Evolutionary conservation across 2,888 invertebrate species (phyloP).

Genomic region (Chrysina gloriosa): DNA sequence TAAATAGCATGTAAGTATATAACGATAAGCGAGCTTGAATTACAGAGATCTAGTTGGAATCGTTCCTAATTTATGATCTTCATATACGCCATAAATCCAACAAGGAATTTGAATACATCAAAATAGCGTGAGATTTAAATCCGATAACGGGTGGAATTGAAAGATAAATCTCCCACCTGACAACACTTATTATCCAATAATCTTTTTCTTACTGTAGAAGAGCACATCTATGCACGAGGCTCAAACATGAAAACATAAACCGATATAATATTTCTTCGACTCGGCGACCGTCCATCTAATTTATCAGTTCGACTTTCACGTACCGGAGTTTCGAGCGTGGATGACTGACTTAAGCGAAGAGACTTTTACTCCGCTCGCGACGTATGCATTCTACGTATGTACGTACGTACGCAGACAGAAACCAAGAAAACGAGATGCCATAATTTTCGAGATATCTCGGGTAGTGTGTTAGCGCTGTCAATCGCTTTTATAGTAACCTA

Average conservation of each 20-base stretch:
- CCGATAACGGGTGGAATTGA: neutral
- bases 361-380: neutral
- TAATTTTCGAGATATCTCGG: constrained; percentile 45
- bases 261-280: constrained; percentile 28
- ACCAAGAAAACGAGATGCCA: constrained; percentile 28
- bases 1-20: too few relatives aligned
- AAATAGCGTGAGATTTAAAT: constrained; percentile 12
- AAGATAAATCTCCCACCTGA: constrained; percentile 6
- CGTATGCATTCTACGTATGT: neutral
- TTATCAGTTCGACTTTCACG: constrained; percentile 22
- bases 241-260: constrained; percentile 7
- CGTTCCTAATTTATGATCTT: neutral
- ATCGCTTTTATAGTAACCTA: constrained; percentile 57
- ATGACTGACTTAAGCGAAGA: constrained; percentile 25
- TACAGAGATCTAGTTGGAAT: too few relatives aligned
- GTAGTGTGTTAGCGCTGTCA: constrained; percentile 50
- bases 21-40: too few relatives aligned
- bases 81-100: neutral
- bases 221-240: neutral
- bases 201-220: neutral
- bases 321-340: neutral
- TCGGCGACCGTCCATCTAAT: constrained; percentile 14
- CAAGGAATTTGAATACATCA: too few relatives aligned
- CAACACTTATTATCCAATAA: constrained; percentile 22
- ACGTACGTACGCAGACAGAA: too few relatives aligned